These are phyloP conservation scores for Samia ricini DNA, from an alignment of 1,140 invertebrate genomes.

Conservation along the genomic window DNA sequence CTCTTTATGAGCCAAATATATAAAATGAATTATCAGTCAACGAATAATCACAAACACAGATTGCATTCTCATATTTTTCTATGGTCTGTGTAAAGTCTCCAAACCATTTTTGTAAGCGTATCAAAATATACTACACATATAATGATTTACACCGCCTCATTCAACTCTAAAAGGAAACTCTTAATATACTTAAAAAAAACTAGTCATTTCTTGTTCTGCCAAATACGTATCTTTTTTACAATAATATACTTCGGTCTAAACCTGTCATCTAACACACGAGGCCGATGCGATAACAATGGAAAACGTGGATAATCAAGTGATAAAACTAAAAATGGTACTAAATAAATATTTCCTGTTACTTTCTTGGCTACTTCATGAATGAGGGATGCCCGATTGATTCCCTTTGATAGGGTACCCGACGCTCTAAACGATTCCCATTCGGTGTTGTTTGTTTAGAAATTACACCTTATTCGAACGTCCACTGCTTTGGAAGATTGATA, in stretches of 20 bases:
- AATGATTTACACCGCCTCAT: conserved; percentile 4
- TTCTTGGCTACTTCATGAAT: conserved; percentile 21
- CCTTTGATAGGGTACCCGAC: conserved; percentile 36
- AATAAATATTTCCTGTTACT: conserved; percentile 4
- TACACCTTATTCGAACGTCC: conserved; percentile 47
- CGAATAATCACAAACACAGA: too few species aligned
- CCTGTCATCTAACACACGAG: background rate
- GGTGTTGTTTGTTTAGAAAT: conserved; percentile 48
- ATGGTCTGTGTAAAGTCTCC: background rate
- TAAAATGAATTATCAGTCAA: too few species aligned
- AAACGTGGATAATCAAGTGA: conserved; percentile 1
- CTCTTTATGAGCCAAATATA: too few species aligned
- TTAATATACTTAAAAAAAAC: background rate
- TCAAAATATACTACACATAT: background rate
- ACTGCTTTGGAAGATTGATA: conserved; percentile 49
- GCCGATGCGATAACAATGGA: background rate
- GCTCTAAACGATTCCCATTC: conserved; percentile 48
- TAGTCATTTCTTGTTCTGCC: background rate
- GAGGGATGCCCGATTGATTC: conserved; percentile 6
- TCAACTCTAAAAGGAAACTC: background rate
- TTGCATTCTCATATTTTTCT: background rate
- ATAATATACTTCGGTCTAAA: background rate
- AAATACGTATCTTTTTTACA: background rate
- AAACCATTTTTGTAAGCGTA: background rate
- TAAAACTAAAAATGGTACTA: conserved; percentile 1